A percentile compares a stretch with the other conserved stretches of the same genome.
Conservation (phyloP, 2,113 vertebrate genomes). For the Mustela lutreola region DNA sequence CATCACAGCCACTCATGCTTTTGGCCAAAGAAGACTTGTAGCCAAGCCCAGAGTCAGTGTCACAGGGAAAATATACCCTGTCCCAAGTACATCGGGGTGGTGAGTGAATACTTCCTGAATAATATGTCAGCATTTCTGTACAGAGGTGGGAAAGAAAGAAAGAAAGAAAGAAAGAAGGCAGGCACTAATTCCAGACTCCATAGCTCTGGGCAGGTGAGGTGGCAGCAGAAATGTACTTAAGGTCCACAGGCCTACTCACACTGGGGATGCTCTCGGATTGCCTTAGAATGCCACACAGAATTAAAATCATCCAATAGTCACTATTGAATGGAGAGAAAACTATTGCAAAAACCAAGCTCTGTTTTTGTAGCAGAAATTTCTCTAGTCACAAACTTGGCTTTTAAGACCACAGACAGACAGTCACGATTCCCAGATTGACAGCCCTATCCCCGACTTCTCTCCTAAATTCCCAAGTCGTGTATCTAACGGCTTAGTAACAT, state of each 20-base stretch:
- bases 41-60: background rate
- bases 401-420: background rate
- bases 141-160: background rate
- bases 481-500: background rate
- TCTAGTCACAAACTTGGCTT: background rate
- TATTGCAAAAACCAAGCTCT: background rate
- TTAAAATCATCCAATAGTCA: background rate
- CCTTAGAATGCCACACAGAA: background rate
- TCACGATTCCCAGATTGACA: background rate
- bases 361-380: background rate
- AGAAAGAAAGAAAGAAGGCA: background rate
- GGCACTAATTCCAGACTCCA: background rate
- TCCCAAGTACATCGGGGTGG: too few relatives aligned
- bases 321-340: background rate
- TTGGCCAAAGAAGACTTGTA: background rate
- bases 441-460: background rate
- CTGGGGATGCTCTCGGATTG: background rate
- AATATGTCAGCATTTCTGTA: background rate
- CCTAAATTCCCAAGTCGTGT: background rate
- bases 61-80: background rate
- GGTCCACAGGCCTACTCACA: background rate
- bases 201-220: background rate
- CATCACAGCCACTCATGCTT: background rate
- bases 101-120: background rate
- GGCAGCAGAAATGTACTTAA: background rate